These are phyloP conservation scores for Oligia latruncula DNA, from an alignment of 2,888 invertebrate species.

Conservation along the genomic window DNA sequence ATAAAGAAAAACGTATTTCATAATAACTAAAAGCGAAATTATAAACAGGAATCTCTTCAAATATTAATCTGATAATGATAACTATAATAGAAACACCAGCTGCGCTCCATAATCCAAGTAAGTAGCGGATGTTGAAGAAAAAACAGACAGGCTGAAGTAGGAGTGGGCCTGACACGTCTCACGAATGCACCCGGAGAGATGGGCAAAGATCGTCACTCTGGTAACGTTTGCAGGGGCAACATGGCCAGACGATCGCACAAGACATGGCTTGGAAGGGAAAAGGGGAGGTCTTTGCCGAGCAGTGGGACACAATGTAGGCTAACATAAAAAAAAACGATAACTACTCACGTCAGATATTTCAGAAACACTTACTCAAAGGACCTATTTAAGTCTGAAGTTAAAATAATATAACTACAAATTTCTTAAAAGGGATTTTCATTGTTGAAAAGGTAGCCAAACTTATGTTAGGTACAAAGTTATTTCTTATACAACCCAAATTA, in stretches of 20 bases:
- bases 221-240: neutral
- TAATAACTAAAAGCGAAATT: neutral
- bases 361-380: constrained; percentile 8
- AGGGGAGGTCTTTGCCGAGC: too few relatives aligned
- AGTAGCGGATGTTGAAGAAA: too few relatives aligned
- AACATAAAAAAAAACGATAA: too few relatives aligned
- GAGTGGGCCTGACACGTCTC: too few relatives aligned
- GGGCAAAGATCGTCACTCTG: neutral
- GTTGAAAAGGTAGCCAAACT: neutral
- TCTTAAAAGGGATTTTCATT: neutral
- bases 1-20: neutral
- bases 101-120: too few relatives aligned
- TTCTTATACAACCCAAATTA: neutral
- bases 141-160: too few relatives aligned
- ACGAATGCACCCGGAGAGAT: too few relatives aligned
- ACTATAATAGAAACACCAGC: neutral
- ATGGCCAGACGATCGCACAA: neutral
- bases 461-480: neutral
- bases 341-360: neutral
- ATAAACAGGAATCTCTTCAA: neutral
- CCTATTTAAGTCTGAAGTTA: neutral
- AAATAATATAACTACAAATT: constrained; percentile 1
- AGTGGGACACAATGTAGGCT: too few relatives aligned
- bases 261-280: neutral
- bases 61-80: constrained; percentile 10